Evolutionary conservation across 2,797 vertebrate genomes (phyloP).

Genomic region (Catharus ustulatus): DNA sequence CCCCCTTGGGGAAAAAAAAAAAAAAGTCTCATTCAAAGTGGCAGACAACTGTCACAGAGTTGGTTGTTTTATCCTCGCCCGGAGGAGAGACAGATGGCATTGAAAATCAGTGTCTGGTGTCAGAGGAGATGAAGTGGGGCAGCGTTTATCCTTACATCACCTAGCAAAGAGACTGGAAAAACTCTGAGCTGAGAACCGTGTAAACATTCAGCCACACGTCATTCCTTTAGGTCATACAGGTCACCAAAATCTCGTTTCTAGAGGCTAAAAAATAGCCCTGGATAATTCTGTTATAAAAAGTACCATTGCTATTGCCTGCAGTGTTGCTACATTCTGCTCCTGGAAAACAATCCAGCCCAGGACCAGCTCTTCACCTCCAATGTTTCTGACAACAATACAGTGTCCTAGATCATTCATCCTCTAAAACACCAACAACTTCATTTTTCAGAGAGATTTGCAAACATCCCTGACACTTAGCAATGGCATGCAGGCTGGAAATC

Average conservation of each 20-base stretch:
- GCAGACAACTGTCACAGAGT: constrained; percentile 7
- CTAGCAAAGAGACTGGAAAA: not conserved
- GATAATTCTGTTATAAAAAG: not conserved
- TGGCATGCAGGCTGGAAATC: not conserved
- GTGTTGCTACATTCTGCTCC: not conserved
- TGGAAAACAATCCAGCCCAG: not conserved
- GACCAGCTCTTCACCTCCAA: not conserved
- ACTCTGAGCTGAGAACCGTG: not conserved
- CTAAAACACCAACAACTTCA: not conserved
- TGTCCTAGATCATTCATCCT: not conserved
- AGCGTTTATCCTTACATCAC: not conserved
- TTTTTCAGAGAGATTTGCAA: not conserved
- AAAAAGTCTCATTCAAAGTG: not conserved
- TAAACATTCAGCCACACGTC: not conserved
- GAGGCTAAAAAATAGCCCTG: not conserved
- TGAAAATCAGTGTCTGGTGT: not conserved
- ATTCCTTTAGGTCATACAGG: not conserved
- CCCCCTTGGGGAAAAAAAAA: not conserved
- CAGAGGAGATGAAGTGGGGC: not conserved
- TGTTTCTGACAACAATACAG: not conserved
- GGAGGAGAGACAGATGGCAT: not conserved
- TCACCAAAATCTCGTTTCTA: not conserved
- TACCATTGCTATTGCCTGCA: not conserved
- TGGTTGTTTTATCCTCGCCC: not conserved
- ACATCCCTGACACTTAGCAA: not conserved